Base-by-base conservation (phyloP, 1,140 invertebrate species). In the Limonius californicus region DNA sequence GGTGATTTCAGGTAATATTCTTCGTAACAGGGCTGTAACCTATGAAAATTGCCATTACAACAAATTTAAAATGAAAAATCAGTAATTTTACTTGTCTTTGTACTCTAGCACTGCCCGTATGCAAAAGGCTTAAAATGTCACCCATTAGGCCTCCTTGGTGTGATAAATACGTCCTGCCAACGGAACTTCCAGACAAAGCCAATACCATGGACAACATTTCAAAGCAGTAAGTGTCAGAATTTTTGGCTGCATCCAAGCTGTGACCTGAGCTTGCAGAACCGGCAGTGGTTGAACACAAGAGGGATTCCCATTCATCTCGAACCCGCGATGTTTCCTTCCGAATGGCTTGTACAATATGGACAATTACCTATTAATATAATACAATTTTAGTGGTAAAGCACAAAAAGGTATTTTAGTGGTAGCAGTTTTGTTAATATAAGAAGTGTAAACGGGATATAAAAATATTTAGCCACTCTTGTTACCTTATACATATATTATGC, bases 131-230 rank as follows among this genome's bases (percentile, higher is more conserved):
- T 1, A 98, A 78, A 16, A 98, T 77, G 78, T 98, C 94, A 27
- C 86, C 83, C 0, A 98, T 78, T 7, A 98, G 74, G 23, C 87
- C 89, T 21, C 87, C 85, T 71, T 97, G 93, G 71, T 95, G 91
- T 0, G 94, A 92, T 2, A 98, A 79, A 77, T 97, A 96, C 8
- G 87, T 85, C 23, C 94, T 81, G 0, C 95, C 95, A 0, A 97
- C 93, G 0, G 87, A 83, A 64, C 94, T 97, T 2, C 95, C 95
- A 66, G 92, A 96, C n/a, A 98, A 77, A 0, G 96, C 95, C 62
- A 97, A 75, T 14, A 89, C 95, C 87, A 98, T 92, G 0, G 93
- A 97, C 6, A 98, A 78, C 91, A 98, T 95, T 81, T 98, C 95
- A 76, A 98, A 98, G 79, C 95, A 98, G 74, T 97, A 98, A 7